phyloP scores from a whole-genome alignment of 37 sponge, comb jelly and placozoan genomes.

The Diacarnus erythraeanus region DNA sequence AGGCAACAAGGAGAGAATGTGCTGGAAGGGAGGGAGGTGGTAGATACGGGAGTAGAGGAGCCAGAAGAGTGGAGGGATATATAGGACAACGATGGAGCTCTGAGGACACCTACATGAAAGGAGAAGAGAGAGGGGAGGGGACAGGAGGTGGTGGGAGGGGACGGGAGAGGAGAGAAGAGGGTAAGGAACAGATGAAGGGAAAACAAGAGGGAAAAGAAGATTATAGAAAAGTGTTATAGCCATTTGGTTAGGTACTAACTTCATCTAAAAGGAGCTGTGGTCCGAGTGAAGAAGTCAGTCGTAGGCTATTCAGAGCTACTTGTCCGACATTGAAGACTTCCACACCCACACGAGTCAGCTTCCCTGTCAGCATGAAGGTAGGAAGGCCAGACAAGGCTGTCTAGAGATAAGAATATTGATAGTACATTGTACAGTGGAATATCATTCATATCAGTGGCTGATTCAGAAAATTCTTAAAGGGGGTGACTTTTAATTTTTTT shows the following conservation, averaged over 20 bases:
- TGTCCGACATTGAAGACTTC: conserved; percentile 54
- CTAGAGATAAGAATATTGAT: too few species aligned
- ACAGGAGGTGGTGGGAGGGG: neutral
- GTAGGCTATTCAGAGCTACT: conserved; percentile 37
- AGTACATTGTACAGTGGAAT: neutral
- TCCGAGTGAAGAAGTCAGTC: conserved; percentile 36
- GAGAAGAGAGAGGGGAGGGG: neutral
- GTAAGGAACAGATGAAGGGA: too few species aligned
- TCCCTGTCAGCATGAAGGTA: conserved; percentile 34
- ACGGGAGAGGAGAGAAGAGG: neutral
- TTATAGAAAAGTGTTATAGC: too few species aligned
- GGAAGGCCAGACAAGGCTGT: conserved; percentile 36
- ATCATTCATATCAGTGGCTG: too few species aligned
- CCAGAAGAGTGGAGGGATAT: too few species aligned
- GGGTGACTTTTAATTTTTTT: too few species aligned
- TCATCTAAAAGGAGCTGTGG: conserved; percentile 28
- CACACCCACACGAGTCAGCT: conserved; percentile 40
- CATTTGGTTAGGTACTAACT: neutral
- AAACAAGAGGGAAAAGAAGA: too few species aligned
- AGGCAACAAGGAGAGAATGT: too few species aligned
- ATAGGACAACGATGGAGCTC: conserved; percentile 1
- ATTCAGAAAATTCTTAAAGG: too few species aligned
- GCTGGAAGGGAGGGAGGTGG: too few species aligned
- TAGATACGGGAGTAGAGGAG: too few species aligned
- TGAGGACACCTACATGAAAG: neutral